Evolutionary conservation across 2,888 invertebrate species (phyloP).

Genomic region (Xestia c-nigrum): DNA sequence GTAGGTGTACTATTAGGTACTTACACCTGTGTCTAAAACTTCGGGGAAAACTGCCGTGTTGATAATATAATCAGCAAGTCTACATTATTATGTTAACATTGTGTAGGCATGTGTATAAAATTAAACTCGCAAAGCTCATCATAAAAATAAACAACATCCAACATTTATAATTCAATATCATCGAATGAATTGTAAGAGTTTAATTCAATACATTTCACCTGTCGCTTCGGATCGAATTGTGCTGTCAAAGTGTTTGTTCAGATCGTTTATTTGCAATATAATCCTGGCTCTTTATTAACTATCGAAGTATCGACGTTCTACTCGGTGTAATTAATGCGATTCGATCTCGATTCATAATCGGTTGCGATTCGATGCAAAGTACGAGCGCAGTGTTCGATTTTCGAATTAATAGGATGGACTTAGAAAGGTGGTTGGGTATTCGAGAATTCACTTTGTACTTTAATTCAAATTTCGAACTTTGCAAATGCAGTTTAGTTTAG

Average conservation of each 20-base stretch:
- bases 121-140: constrained; percentile 6
- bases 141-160: constrained; percentile 44
- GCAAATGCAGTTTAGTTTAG: neutral
- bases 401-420: constrained; percentile 37
- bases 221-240: constrained; percentile 60
- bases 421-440: neutral
- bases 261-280: constrained; percentile 57
- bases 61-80: neutral
- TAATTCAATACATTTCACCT: constrained; percentile 65
- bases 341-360: constrained; percentile 67
- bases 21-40: no score
- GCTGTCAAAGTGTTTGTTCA: constrained; percentile 63
- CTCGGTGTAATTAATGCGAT: constrained; percentile 69
- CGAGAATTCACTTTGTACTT: neutral
- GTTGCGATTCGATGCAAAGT: constrained; percentile 46
- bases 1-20: no score
- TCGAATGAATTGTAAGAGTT: constrained; percentile 51
- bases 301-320: constrained; percentile 66
- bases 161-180: constrained; percentile 47
- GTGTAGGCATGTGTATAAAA: neutral
- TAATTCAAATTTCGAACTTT: neutral
- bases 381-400: constrained; percentile 39
- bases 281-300: constrained; percentile 62
- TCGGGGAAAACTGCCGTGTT: no score
- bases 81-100: neutral